Conservation (phyloP, 2,797 vertebrate species). For the Clarias pachynema region DNA sequence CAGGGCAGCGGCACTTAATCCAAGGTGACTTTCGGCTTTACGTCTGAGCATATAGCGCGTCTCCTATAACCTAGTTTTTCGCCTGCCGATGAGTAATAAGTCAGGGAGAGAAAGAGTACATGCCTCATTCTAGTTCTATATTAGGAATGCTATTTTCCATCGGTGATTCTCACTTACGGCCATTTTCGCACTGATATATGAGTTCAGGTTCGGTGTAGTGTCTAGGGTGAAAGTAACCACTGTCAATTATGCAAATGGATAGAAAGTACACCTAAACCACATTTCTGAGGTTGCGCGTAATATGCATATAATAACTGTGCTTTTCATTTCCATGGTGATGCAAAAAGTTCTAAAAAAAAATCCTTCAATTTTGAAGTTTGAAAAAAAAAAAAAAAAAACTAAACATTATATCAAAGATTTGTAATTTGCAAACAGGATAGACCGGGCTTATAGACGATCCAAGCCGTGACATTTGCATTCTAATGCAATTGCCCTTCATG, state of each 20-base stretch:
- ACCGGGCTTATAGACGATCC: slow-evolving; percentile 7
- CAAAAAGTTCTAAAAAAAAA: not conserved
- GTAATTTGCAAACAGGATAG: slow-evolving; percentile 13
- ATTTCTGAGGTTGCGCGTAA: not conserved
- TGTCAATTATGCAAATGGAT: slow-evolving; percentile 2
- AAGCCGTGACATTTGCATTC: slow-evolving; percentile 28
- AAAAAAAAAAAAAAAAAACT: no score
- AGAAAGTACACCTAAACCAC: not conserved
- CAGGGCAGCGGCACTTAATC: slow-evolving; percentile 40
- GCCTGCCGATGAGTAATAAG: slow-evolving; percentile 35
- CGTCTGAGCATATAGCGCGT: slow-evolving; percentile 27
- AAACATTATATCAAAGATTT: not conserved
- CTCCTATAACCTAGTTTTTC: slow-evolving; percentile 43
- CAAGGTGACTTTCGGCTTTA: slow-evolving; percentile 59
- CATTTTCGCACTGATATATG: slow-evolving; percentile 10
- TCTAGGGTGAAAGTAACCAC: slow-evolving; percentile 21
- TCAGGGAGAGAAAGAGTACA: slow-evolving; percentile 31
- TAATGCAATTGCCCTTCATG: slow-evolving; percentile 31
- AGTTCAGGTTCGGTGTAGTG: not conserved
- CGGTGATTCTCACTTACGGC: slow-evolving; percentile 36
- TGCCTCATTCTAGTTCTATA: slow-evolving; percentile 37
- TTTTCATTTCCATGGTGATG: slow-evolving; percentile 16
- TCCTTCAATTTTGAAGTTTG: not conserved
- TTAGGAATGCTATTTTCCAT: slow-evolving; percentile 47
- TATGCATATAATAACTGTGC: not conserved